Evolutionary conservation across 2,113 vertebrate genomes (phyloP).

Genomic region (Dipodomys merriami): DNA sequence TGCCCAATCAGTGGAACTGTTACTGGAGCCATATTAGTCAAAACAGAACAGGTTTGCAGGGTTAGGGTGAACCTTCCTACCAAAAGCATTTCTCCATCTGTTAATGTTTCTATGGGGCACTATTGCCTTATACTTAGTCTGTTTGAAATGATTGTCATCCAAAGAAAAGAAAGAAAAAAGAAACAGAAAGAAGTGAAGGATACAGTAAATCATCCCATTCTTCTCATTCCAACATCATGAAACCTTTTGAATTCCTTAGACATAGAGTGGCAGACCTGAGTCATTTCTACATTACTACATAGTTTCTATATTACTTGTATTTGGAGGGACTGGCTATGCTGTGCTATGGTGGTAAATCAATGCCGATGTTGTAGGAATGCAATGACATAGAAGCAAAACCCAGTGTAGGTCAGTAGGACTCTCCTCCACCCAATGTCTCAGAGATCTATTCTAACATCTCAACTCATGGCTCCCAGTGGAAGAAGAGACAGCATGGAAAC

Average conservation of each 20-base stretch:
- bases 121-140: neutral
- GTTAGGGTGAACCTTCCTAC: neutral
- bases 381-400: neutral
- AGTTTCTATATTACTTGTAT: neutral
- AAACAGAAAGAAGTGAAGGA: constrained; percentile 30
- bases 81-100: neutral
- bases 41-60: neutral
- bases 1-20: neutral
- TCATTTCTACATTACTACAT: neutral
- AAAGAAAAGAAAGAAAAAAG: neutral
- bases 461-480: neutral
- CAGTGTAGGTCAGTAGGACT: neutral
- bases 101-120: neutral
- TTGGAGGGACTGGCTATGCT: neutral
- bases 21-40: constrained; percentile 33
- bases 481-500: neutral
- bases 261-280: neutral
- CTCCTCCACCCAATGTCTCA: neutral
- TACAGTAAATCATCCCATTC: neutral
- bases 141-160: constrained; percentile 9
- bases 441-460: neutral
- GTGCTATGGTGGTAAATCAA: neutral
- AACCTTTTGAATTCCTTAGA: neutral
- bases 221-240: neutral
- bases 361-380: neutral